A percentile compares a stretch with the other conserved stretches of the same genome.
phyloP scores from a whole-genome alignment of 2,113 vertebrate species.

The Halcyon senegalensis region DNA sequence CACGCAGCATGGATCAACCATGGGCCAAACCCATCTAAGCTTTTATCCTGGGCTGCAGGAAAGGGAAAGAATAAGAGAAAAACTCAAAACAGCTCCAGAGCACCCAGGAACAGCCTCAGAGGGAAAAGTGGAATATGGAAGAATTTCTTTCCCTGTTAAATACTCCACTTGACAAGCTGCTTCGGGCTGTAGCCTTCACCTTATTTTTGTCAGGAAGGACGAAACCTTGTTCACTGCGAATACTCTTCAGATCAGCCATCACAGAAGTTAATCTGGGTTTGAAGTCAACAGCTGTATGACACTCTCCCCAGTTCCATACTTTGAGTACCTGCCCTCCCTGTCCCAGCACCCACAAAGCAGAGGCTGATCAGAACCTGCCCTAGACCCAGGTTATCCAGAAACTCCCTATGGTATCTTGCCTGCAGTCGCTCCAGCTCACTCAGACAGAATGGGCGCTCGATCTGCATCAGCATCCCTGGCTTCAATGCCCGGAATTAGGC shows the following conservation, averaged over 20 bases:
- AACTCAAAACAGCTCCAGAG: background rate
- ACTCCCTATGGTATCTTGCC: fast-evolving
- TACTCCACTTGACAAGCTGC: background rate
- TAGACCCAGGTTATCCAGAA: background rate
- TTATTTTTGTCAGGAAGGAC: background rate
- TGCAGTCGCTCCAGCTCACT: background rate
- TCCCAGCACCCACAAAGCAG: background rate
- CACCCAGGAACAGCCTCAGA: background rate
- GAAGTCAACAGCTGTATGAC: background rate
- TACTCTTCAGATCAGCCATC: background rate
- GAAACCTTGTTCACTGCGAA: background rate
- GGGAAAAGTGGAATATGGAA: background rate
- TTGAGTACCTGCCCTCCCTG: background rate
- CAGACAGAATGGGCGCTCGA: fast-evolving
- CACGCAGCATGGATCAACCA: background rate
- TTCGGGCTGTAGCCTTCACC: background rate
- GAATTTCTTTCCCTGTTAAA: background rate
- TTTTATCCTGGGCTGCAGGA: background rate
- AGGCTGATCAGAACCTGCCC: background rate
- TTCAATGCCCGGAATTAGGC: constrained; percentile 31
- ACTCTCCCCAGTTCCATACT: fast-evolving
- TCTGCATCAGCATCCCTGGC: constrained; percentile 27
- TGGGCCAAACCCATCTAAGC: background rate
- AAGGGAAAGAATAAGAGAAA: background rate
- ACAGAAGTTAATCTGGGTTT: background rate